A percentile compares a stretch with the other conserved stretches of the same genome.
Evolutionary conservation across 2,797 vertebrate genomes (phyloP).

Genomic region (Galaxias olidus): DNA sequence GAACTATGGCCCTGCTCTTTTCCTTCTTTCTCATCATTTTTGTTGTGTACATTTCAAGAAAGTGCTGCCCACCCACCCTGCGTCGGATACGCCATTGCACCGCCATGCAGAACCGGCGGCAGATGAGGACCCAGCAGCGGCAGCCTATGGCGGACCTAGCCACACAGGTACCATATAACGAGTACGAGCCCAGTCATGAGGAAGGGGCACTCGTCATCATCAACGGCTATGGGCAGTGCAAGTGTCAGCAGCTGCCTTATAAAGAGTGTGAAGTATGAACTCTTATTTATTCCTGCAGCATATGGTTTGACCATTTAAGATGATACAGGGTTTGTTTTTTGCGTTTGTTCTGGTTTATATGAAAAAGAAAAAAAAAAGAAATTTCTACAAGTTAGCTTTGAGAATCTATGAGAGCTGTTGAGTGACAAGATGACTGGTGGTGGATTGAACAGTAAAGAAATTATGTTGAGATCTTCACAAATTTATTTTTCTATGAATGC

Average conservation of each 20-base stretch:
- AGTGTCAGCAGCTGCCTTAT: slow-evolving; percentile 99
- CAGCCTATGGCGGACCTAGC: slow-evolving; percentile 97
- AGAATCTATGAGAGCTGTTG: slow-evolving; percentile 61
- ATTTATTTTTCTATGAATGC: slow-evolving; percentile 85
- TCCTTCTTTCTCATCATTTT: slow-evolving; percentile 99
- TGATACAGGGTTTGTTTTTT: slow-evolving; percentile 82
- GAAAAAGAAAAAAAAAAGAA: slow-evolving; percentile 54
- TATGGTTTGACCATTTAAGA: slow-evolving; percentile 80
- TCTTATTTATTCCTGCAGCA: slow-evolving; percentile 78
- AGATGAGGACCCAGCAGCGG: slow-evolving; percentile 97
- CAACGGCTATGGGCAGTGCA: slow-evolving; percentile 99
- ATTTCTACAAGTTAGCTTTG: slow-evolving; percentile 74
- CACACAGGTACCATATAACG: slow-evolving; percentile 97
- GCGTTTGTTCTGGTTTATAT: slow-evolving; percentile 65
- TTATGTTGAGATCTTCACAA: slow-evolving; percentile 74
- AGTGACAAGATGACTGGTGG: slow-evolving; percentile 64
- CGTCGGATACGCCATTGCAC: slow-evolving; percentile 97
- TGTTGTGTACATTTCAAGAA: slow-evolving; percentile 98
- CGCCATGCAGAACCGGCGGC: slow-evolving; percentile 95
- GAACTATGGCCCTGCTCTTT: slow-evolving; percentile 99
- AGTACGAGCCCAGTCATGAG: slow-evolving; percentile 96
- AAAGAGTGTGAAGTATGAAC: slow-evolving; percentile 99
- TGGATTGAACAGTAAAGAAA: slow-evolving; percentile 59
- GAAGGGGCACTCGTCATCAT: slow-evolving; percentile 97
- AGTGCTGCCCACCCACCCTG: slow-evolving; percentile 97